Base-by-base conservation (phyloP, 2,888 invertebrate genomes). In the Protonemura montana region DNA sequence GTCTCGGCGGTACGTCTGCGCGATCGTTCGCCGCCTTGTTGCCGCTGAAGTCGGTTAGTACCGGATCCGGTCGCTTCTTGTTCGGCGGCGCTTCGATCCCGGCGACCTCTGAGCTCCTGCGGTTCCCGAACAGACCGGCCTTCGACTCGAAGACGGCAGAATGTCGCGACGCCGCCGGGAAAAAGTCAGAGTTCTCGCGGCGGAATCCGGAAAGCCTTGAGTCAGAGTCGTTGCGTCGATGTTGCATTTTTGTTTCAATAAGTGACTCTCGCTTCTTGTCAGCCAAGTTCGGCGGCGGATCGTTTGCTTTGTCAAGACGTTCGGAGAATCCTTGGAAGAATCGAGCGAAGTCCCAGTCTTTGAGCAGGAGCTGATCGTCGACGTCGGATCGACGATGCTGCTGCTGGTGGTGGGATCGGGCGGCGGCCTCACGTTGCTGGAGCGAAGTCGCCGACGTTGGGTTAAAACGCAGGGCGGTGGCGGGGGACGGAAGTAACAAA, bases 311-410 rank as follows among this genome's bases (percentile, higher is more conserved):
- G 88, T 91, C 91, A 89, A 91, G 89, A 82, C 91, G 90, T 89
- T 91, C 91, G 89, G 91, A 91, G 90, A 92, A 91, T 87, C 91
- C 92, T 89, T 91, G 96, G 92, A 97, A 97, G 93, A 97, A 97
- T 90, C 95, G 94, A 89, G 96, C 96, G 91, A 97, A 95, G 92
- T 97, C 96, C 97, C 97, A 97, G 90, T 97, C 97, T 92, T 96
- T 95, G 89, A 97, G 93, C 88, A 97, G 93, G 86, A 95, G 95
- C 88, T 96, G 95, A 91, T 96, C 96, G 90, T 96, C 96, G 89
- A 94, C 93, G 90, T 95, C 95, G 86, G 94, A 93, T 89, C 89
- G 89, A 87, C 91, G 90, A 88, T 91, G 90, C 91, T 92, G 91
- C 88, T 88, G 87, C 85, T 87, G 88, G 3, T 25, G 88, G 3